Evolutionary conservation across 2,113 vertebrate species (phyloP), one percentile per base, ranked within the genome.

Genomic region (Zapornia atra): DNA sequence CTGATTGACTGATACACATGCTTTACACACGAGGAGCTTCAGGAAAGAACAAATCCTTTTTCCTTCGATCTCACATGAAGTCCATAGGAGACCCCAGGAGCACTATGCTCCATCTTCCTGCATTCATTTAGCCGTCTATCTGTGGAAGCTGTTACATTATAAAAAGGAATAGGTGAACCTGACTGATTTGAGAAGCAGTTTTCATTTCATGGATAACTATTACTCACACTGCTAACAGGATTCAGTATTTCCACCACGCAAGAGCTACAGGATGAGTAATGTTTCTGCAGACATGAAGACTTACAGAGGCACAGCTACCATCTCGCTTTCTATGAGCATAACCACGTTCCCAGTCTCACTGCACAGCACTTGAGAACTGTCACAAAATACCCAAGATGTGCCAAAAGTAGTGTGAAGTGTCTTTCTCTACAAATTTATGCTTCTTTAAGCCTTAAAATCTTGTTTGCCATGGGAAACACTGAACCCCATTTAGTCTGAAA

Each of bases 191-290:
- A 94, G 66, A 65, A 88, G 57, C 9, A 84, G 50, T 31, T 94
- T 82, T 94, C 61, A 87, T 94, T 92, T 72, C 59, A 76, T 92
- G 86, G 44, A 34, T 42, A 92, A 73, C 73, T 85, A 87, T 82
- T 95, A 85, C 81, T 96, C 77, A 88, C n/a, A 8, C 28, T 15
- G 38, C 61, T 86, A 89, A 79, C 31, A 84, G 83, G 80, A 96
- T 94, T 88, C 90, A 88, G 11, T 77, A 88, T 76, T 93, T 78
- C 77, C 82, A 61, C 68, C 61, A 22, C 4, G 9, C 2, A 0
- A 89, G 54, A 94, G 29, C 40, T 82, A 21, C 15, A 8, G 61
- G 26, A 54, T 91, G 77, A 95, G 36, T 82, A 82, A 89, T 63
- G 46, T 21, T 82, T 82, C 28, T 78, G 64, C 15, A 25, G 6